Base-by-base conservation (phyloP, 2,797 vertebrate species). In the Cephalopachus bancanus region DNA sequence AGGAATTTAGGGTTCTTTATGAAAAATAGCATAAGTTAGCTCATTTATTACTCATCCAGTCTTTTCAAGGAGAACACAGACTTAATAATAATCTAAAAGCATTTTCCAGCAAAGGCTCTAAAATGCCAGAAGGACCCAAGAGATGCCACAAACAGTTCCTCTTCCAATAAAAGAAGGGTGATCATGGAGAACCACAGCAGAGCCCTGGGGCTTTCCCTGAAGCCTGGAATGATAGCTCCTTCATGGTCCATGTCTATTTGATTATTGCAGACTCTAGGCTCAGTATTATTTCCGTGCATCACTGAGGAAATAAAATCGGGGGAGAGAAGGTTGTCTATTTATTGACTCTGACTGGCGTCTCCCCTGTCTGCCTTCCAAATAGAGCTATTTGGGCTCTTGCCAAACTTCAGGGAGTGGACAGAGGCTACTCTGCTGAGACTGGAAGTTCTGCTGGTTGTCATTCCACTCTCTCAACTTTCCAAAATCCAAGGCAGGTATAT, bases 1-100 rank as follows among this genome's bases (percentile, higher is more conserved):
- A 83, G 17, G 87, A 76, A 93, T 88, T 96, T 87, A 78, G 87
- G 96, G 69, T 93, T 97, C 89, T 95, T 95, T 79, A 75, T 92
- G 71, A 85, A 96, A 95, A 97, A 87, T 55, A 89, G 78, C 15
- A n/a, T 76, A 83, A 65, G 55, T 89, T 91, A 91, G 53, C 79
- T 95, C 67, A 16, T 72, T 81, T 93, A 78, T 94, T 89, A 83
- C 74, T 94, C 60, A 92, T 20, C 17, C 33, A 89, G 92, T 59
- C 28, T 95, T 96, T 94, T 96, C 83, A 85, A 95, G 59, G 85
- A 71, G 83, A 95, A 83, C 51, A 72, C 57, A 90, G 75, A 87
- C 62, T 80, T 80, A 91, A 91, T 79, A 69, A n/a, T 94, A 79
- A 89, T 85, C 76, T 91, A 64, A 72, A 88, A 89, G 17, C 89